A percentile compares a stretch with the other conserved stretches of the same genome.
Conservation (phyloP, 2,888 invertebrate genomes). For the Ceraclea dissimilis region DNA sequence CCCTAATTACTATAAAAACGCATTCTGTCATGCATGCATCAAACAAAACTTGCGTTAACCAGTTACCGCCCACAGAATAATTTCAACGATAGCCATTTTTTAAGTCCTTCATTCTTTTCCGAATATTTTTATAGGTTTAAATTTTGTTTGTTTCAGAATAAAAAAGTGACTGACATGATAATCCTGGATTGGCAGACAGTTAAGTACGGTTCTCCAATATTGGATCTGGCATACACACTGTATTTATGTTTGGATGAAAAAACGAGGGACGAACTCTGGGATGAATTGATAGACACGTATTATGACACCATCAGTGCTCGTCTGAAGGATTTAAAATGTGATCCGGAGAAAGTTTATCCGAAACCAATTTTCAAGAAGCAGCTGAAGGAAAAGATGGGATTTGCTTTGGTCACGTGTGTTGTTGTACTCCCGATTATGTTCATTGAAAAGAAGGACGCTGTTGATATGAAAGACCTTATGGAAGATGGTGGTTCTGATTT, state of each 20-base stretch:
- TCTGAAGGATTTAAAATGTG: background rate
- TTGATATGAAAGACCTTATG: conserved; percentile 1
- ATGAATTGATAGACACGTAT: conserved; percentile 5
- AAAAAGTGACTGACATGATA: conserved; percentile 8
- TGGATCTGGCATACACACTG: conserved; percentile 7
- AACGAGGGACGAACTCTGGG: conserved; percentile 5
- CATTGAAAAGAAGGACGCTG: background rate
- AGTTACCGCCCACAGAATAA: too few relatives aligned
- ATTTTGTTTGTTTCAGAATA: conserved; percentile 5
- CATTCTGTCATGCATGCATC: too few relatives aligned
- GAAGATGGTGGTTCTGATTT: background rate
- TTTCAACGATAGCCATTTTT: too few relatives aligned
- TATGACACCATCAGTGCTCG: conserved; percentile 5
- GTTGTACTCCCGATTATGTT: background rate
- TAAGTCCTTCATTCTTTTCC: too few relatives aligned
- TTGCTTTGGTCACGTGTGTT: background rate
- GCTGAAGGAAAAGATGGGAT: conserved; percentile 8
- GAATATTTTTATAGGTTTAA: too few relatives aligned
- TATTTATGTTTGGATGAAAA: conserved; percentile 7
- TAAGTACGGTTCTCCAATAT: conserved; percentile 7
- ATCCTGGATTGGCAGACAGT: conserved; percentile 19
- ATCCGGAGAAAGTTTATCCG: conserved; percentile 11
- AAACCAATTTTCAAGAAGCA: conserved; percentile 3
- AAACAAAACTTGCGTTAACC: too few relatives aligned
- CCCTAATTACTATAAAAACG: too few relatives aligned